Evolutionary conservation across 1,140 invertebrate genomes (phyloP), one percentile per base, ranked within the genome.

Genomic region (Bathynomus jamesi): DNA sequence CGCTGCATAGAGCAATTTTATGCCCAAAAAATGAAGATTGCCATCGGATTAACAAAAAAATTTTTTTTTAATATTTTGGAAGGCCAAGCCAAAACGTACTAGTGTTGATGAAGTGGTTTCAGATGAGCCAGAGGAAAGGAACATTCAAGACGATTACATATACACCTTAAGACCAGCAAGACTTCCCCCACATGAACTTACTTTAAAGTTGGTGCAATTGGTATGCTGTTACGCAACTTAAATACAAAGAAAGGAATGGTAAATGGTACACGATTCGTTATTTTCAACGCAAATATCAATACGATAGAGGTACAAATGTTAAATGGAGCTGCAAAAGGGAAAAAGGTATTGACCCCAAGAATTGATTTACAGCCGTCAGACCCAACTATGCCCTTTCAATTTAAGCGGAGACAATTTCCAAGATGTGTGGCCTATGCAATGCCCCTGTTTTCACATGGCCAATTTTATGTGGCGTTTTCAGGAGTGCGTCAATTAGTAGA

Each of bases 381-480:
- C 28, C 24, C 7, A 28, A 65, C 30, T 65, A 25, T 65, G 30
- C 64, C 28, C 1, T 28, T 65, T 13, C 29, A 31, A 10, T 32
- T 65, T 17, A n/a, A 65, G 25, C 21, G 64, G 24, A 4, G 21
- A 31, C 27, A 65, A 28, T 65, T 65, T 32, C 64, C 64, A 65
- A 32, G n/a, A 21, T n/a, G 64, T n/a, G 24, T 65, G 5, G 30
- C 64, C 21, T 65, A 29, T 8, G 30, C 64, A 65, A 65, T 65
- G 24, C 64, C 27, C 24, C 21, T 24, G 21, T 65, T 27, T 32
- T 31, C 24, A n/a, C 10, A 65, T 21, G 27, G 64, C 64, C 64
- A 65, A 28, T 8, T 65, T 28, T 65, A 65, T 29, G 64, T 65
- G 24, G 64, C 64, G 40, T 65, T 65, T 29, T 65, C 64, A 28